Conservation (phyloP, 2,797 vertebrate species). For the Megaceryle alcyon region DNA sequence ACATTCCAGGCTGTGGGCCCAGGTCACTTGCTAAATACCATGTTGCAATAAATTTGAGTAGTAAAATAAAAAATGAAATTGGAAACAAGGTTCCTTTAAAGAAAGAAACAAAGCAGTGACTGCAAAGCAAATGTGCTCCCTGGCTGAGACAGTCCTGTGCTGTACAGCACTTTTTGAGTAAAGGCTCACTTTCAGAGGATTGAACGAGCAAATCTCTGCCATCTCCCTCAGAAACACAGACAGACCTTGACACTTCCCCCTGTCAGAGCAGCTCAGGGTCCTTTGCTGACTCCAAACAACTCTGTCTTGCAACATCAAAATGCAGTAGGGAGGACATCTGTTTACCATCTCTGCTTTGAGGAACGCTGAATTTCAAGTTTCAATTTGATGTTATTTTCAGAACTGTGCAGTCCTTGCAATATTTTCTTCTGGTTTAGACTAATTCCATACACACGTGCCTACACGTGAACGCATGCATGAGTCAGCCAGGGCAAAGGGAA, state of each 20-base stretch:
- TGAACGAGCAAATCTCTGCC: background rate
- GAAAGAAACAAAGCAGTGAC: background rate
- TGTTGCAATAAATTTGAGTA: background rate
- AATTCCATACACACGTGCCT: background rate
- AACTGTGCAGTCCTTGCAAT: background rate
- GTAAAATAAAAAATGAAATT: background rate
- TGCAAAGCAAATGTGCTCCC: background rate
- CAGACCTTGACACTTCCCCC: background rate
- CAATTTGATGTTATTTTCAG: background rate
- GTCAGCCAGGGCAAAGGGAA: background rate
- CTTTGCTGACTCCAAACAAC: constrained; percentile 4
- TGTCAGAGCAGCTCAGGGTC: background rate
- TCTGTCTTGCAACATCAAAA: background rate
- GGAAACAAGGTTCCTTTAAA: background rate
- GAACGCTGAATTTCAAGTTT: constrained; percentile 18
- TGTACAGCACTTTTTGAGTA: background rate
- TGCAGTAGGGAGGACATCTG: background rate
- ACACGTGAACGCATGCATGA: background rate
- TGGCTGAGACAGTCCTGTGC: background rate
- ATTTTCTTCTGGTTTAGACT: background rate
- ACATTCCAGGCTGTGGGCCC: background rate
- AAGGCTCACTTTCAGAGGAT: background rate
- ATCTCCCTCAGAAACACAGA: background rate
- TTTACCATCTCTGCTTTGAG: background rate
- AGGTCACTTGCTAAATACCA: background rate